These are phyloP conservation scores for Centropristis striata DNA, from an alignment of 2,113 vertebrate species.

Conservation along the genomic window DNA sequence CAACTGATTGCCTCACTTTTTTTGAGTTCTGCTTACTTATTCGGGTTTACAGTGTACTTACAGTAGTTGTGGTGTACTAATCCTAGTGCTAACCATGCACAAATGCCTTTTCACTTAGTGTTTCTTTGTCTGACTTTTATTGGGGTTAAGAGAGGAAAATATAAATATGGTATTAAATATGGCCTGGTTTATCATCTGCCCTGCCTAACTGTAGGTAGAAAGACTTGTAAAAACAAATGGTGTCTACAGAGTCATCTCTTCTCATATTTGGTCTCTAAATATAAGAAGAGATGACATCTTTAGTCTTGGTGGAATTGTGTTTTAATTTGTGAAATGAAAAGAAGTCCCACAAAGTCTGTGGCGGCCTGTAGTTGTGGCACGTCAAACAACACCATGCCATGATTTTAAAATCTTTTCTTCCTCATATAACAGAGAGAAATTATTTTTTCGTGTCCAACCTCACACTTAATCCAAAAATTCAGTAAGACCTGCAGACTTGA, in stretches of 20 bases:
- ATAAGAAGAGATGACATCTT: too few relatives aligned
- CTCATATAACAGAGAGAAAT: slow-evolving; percentile 11
- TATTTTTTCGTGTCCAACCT: slow-evolving; percentile 27
- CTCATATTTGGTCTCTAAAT: too few relatives aligned
- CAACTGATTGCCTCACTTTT: too few relatives aligned
- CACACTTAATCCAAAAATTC: slow-evolving; percentile 35
- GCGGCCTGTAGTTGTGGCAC: background rate
- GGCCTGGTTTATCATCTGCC: background rate
- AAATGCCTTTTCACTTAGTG: slow-evolving; percentile 11
- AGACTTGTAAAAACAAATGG: background rate
- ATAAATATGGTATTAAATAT: background rate
- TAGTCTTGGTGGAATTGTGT: slow-evolving; percentile 4
- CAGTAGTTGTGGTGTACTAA: slow-evolving; percentile 13
- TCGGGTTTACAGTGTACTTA: too few relatives aligned
- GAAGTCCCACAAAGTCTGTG: background rate
- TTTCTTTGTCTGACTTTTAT: slow-evolving; percentile 22
- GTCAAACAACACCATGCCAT: background rate
- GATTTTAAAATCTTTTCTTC: slow-evolving; percentile 4
- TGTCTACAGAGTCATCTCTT: background rate
- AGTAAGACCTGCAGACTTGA: slow-evolving; percentile 40
- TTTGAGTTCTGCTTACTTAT: too few relatives aligned
- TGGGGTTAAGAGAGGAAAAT: slow-evolving; percentile 26
- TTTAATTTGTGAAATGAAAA: background rate
- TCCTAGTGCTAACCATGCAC: slow-evolving; percentile 20
- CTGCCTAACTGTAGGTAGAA: background rate